These are phyloP conservation scores for Bubo scandiacus DNA, from an alignment of 2,113 vertebrate species.

Conservation along the genomic window DNA sequence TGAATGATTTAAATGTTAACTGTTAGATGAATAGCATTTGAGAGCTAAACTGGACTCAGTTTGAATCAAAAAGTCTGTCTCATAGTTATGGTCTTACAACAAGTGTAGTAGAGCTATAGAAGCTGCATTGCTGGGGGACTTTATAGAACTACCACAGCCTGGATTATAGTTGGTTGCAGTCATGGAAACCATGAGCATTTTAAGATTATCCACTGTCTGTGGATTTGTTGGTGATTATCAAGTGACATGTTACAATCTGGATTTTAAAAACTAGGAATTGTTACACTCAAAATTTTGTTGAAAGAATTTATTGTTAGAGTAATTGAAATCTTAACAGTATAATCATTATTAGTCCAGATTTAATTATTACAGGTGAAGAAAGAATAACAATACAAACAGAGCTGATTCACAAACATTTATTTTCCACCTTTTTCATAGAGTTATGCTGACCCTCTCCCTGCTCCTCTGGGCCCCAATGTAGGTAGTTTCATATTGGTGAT, in stretches of 20 bases:
- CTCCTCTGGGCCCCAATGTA: not conserved
- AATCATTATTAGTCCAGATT: not conserved
- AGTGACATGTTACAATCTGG: not conserved
- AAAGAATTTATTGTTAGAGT: not conserved
- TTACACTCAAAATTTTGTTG: not conserved
- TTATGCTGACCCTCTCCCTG: not conserved
- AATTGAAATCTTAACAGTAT: not conserved
- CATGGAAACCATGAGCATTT: not conserved
- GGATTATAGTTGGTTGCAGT: not conserved
- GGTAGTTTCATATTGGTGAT: not conserved
- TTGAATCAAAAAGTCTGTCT: not conserved
- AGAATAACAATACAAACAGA: not conserved
- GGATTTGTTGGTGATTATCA: not conserved
- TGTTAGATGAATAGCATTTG: not conserved
- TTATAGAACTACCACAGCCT: not conserved
- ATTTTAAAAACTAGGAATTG: not conserved
- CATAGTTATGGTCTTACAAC: not conserved
- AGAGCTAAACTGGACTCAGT: slow-evolving; percentile 1
- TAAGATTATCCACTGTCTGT: not conserved
- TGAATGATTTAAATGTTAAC: not conserved
- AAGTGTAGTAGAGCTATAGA: not conserved
- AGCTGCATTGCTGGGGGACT: not conserved
- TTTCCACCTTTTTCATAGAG: not conserved
- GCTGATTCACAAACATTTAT: not conserved
- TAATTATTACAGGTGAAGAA: not conserved